Conservation (phyloP, 2,888 invertebrate species). For the Apamea monoglypha region DNA sequence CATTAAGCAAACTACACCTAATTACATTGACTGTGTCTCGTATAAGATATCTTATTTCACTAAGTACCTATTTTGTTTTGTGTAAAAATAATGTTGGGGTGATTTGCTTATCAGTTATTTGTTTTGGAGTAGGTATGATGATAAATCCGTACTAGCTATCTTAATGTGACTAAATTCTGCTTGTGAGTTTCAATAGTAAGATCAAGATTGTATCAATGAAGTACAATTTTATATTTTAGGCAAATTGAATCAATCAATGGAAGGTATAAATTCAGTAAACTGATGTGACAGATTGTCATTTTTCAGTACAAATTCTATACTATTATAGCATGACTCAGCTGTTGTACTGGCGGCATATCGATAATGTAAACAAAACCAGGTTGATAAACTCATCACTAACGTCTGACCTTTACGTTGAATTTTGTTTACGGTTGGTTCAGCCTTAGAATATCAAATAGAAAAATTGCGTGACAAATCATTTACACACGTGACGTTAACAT, state of each 20-base stretch:
- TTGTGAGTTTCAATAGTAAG: not conserved
- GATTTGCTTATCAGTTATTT: constrained; percentile 4
- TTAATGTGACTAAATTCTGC: not conserved
- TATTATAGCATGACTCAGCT: constrained; percentile 24
- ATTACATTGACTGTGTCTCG: not conserved
- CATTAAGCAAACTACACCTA: not conserved
- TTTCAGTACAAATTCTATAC: constrained; percentile 23
- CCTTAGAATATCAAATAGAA: constrained; percentile 43
- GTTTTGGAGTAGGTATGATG: not conserved
- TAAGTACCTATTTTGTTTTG: not conserved
- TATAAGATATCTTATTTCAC: not conserved
- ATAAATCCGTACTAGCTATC: not conserved
- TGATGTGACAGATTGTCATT: constrained; percentile 5
- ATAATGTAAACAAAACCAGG: constrained; percentile 44
- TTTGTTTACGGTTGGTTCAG: constrained; percentile 38
- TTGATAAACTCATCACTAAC: constrained; percentile 55
- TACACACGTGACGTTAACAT: not conserved
- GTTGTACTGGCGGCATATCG: constrained; percentile 28
- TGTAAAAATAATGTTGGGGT: not conserved
- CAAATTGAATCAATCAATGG: not conserved
- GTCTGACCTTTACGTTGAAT: constrained; percentile 55
- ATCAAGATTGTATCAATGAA: not conserved
- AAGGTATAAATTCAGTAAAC: not conserved
- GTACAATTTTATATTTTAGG: not conserved
- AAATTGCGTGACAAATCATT: constrained; percentile 42